These are phyloP conservation scores for Pollenia angustigena DNA, from an alignment of 2,888 invertebrate species.

Conservation along the genomic window DNA sequence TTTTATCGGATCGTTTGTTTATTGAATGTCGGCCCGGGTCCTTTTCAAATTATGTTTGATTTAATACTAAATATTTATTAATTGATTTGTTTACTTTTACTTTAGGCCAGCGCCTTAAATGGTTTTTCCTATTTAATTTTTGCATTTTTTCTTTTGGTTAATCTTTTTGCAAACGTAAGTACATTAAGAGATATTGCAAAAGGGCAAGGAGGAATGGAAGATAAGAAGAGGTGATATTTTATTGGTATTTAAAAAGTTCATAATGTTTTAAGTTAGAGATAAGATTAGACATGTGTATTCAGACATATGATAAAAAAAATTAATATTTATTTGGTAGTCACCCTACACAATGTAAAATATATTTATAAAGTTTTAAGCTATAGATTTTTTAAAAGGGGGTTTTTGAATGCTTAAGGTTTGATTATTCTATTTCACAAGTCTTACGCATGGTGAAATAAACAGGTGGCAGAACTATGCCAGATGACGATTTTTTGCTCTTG, in stretches of 20 bases:
- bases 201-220: background rate
- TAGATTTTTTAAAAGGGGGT: no score
- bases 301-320: no score
- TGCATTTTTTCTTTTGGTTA: background rate
- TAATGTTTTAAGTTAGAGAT: slow-evolving; percentile 38
- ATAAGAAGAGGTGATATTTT: slow-evolving; percentile 4
- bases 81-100: slow-evolving; percentile 46
- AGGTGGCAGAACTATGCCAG: no score
- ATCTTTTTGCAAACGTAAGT: background rate
- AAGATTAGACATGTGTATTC: slow-evolving; percentile 22
- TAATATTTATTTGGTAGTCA: no score
- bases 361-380: no score
- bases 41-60: slow-evolving; percentile 52
- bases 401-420: no score
- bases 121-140: background rate
- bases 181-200: background rate
- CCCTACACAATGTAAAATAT: no score
- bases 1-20: background rate
- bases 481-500: no score
- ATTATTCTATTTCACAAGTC: no score
- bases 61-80: slow-evolving; percentile 57
- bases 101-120: background rate
- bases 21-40: background rate
- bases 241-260: slow-evolving; percentile 14
- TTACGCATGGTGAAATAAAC: no score